Evolutionary conservation across 2,888 invertebrate genomes (phyloP), one percentile per base, ranked within the genome.

Genomic region (Lepidocyrtinus sp.): DNA sequence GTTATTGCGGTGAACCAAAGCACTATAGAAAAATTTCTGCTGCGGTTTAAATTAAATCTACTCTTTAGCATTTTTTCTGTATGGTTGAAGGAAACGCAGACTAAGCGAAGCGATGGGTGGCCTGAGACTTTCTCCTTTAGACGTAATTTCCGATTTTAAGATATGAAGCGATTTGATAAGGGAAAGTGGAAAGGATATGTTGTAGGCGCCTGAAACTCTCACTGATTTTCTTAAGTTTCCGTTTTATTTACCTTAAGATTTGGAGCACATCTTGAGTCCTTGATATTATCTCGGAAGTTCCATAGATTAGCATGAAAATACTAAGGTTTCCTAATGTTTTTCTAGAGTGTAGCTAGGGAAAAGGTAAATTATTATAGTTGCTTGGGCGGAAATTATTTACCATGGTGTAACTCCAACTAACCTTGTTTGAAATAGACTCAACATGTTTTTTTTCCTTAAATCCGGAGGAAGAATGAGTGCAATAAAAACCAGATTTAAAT

Each of bases 241-340:
- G n/a, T n/a, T n/a, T n/a, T n/a, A n/a, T n/a, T n/a, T n/a, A n/a
- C n/a, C n/a, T n/a, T n/a, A n/a, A n/a, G n/a, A n/a, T n/a, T n/a
- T n/a, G n/a, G n/a, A n/a, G n/a, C n/a, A n/a, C n/a, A n/a, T n/a
- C n/a, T n/a, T n/a, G n/a, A n/a, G n/a, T n/a, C 36, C 72, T 78
- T 72, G 61, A 71, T 46, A 70, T 78, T 67, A 78, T 72, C 72
- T 55, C 72, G 55, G 67, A 72, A 78, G 67, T 72, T 72, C 67
- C 67, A 67, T 71, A 72, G 72, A 72, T 72, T 72, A 69, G 77
- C 5, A 72, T 72, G 26, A 78, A 71, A 72, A 65, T 71, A 67
- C 65, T 78, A 71, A n/a, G 77, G 64, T 62, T 62, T 15, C 62
- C 62, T 62, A 3, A 2, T 12, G 12, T 15, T 3, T 62, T 3